Evolutionary conservation across 2,113 vertebrate species (phyloP).

Genomic region (Serinus canaria): DNA sequence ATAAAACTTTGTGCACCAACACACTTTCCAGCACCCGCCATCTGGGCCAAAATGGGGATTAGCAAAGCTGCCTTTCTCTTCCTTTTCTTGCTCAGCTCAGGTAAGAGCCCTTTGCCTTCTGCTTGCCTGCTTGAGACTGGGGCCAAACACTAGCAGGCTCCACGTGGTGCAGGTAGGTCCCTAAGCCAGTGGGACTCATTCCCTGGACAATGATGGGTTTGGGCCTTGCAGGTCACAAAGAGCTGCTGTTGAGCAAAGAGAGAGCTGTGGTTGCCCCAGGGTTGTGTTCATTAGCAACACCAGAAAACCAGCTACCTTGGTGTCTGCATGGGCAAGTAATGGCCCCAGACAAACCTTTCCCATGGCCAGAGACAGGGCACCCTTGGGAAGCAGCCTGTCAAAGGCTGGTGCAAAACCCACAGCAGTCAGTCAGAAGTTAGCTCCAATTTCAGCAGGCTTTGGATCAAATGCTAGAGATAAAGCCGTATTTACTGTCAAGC

Average conservation of each 20-base stretch:
- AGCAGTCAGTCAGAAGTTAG: background rate
- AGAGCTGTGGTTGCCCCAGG: background rate
- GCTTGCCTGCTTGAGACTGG: background rate
- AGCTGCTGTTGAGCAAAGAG: accelerated
- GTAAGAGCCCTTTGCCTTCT: constrained; percentile 64
- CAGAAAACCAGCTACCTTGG: background rate
- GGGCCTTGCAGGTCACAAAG: background rate
- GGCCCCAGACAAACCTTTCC: background rate
- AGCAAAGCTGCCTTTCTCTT: constrained; percentile 60
- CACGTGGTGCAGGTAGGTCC: background rate
- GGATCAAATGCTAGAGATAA: background rate
- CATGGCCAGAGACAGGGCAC: background rate
- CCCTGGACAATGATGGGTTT: background rate
- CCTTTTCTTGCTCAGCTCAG: constrained; percentile 68
- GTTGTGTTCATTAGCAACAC: background rate
- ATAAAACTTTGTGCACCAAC: constrained; percentile 40
- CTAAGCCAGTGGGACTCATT: background rate
- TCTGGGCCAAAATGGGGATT: constrained; percentile 62
- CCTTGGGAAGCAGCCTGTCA: background rate
- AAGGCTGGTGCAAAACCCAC: background rate
- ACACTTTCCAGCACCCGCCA: background rate
- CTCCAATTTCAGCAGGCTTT: background rate
- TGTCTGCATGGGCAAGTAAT: background rate
- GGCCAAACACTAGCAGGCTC: background rate
- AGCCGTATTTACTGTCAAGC: background rate